Evolutionary conservation across 2,797 vertebrate species (phyloP), one percentile per base, ranked within the genome.

Genomic region (Nannoperca obscura): DNA sequence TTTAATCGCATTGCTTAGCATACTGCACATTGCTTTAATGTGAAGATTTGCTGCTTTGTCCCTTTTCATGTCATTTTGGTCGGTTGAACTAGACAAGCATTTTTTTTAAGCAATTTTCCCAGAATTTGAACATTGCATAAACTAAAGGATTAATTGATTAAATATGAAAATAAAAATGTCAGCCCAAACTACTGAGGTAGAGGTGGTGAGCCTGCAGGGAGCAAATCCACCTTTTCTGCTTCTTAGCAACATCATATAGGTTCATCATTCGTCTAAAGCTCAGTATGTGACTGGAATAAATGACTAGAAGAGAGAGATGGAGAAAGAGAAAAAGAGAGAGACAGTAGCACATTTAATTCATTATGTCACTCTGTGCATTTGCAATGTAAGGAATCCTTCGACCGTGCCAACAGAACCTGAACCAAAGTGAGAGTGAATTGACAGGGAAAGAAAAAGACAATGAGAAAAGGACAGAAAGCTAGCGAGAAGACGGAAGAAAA

Each of bases 191-290:
- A 8, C 32, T 36, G 22, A 62, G 24, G 61, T 34, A 59, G 59
- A 71, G 66, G 46, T 71, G 32, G 24, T 53, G 68, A 70, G 44
- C 44, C 67, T 67, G 55, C n/a, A 49, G 34, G 50, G 66, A 58
- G 46, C 61, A 63, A 67, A 65, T 36, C 30, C 22, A 14, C 27
- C 47, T 63, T 59, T 8, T 55, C 47, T 55, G 5, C 24, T 13
- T 60, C 24, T 42, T 52, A 50, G 20, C 22, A 57, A 54, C 42
- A 83, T 83, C 71, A 76, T 80, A 24, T 8, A 27, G 63, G n/a
- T 0, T 9, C 13, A 76, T 57, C 1, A 11, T 67, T 83, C 76
- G 83, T 67, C 74, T 85, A 60, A 88, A 82, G 61, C 74, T 75
- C 55, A 69, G 1, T 11, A 30, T 0, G 17, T 58, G 62, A 67